A percentile compares a stretch with the other conserved stretches of the same genome.
phyloP scores from a whole-genome alignment of 2,888 invertebrate species.

The Argyresthia albistria region DNA sequence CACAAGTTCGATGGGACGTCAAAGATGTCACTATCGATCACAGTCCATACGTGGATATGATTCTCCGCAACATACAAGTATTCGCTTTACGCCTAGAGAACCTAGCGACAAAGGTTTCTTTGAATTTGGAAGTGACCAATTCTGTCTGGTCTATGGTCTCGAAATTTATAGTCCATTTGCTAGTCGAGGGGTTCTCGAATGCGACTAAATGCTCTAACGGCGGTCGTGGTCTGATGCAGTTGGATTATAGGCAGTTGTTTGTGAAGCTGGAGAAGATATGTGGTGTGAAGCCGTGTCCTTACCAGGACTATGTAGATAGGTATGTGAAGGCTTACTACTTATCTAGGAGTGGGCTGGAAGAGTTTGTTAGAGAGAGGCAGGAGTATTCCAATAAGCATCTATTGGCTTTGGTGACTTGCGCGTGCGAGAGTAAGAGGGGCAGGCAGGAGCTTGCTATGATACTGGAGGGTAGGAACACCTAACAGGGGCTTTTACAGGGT shows the following conservation, averaged over 20 bases:
- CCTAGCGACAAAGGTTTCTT: slow-evolving; percentile 77
- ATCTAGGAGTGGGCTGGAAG: slow-evolving; percentile 88
- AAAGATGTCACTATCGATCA: slow-evolving; percentile 96
- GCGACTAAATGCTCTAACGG: slow-evolving; percentile 96
- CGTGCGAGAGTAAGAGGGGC: slow-evolving; percentile 90
- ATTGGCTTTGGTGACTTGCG: slow-evolving; percentile 85
- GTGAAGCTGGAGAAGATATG: slow-evolving; percentile 92
- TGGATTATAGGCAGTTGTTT: slow-evolving; percentile 96
- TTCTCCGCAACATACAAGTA: slow-evolving; percentile 82
- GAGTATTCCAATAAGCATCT: slow-evolving; percentile 94
- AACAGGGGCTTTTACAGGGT: neutral
- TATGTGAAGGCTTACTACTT: slow-evolving; percentile 98
- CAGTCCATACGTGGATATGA: slow-evolving; percentile 87
- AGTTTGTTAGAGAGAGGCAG: slow-evolving; percentile 88
- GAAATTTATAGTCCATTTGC: slow-evolving; percentile 85
- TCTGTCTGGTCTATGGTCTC: slow-evolving; percentile 92
- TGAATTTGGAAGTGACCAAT: slow-evolving; percentile 78
- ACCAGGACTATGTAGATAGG: slow-evolving; percentile 91
- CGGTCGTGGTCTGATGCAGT: slow-evolving; percentile 96
- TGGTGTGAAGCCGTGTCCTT: slow-evolving; percentile 86
- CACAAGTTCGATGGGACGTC: slow-evolving; percentile 94
- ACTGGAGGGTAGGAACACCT: slow-evolving; percentile 75
- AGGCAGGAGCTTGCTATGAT: slow-evolving; percentile 83
- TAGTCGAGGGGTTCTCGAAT: slow-evolving; percentile 95
- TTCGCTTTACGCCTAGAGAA: slow-evolving; percentile 85